Conservation (phyloP, 2,113 vertebrate genomes). For the Peromyscus polionotus region DNA sequence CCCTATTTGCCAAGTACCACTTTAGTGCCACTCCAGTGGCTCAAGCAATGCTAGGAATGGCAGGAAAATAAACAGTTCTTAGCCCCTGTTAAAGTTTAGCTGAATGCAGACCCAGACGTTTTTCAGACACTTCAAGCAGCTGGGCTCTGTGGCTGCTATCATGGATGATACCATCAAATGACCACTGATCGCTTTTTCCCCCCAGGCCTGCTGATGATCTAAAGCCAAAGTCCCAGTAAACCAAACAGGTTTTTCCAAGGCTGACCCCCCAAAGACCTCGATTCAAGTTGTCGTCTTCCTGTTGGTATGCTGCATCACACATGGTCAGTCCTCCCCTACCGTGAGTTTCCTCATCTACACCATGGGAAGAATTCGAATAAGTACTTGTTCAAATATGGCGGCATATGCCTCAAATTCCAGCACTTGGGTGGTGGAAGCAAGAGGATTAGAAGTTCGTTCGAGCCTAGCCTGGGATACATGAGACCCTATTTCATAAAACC, state of each 20-base stretch:
- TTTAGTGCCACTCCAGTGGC: constrained; percentile 76
- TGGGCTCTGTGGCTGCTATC: constrained; percentile 9
- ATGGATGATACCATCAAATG: constrained; percentile 13
- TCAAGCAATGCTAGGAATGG: constrained; percentile 71
- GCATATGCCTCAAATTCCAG: neutral
- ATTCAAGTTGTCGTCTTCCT: constrained; percentile 25
- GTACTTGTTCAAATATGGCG: neutral
- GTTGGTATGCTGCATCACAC: neutral
- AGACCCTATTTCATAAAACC: neutral
- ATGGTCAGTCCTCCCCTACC: neutral
- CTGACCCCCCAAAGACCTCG: constrained; percentile 1
- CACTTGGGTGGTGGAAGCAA: neutral
- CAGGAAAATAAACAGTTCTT: constrained; percentile 69
- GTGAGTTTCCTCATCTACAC: neutral
- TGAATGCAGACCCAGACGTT: constrained; percentile 9
- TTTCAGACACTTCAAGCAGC: constrained; percentile 61
- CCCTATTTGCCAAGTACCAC: constrained; percentile 80
- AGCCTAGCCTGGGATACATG: neutral
- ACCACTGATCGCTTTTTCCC: constrained; percentile 20
- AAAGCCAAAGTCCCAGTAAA: constrained; percentile 56
- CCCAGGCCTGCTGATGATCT: constrained; percentile 10
- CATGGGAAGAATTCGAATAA: constrained; percentile 21
- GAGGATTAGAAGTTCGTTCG: neutral
- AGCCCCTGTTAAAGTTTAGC: constrained; percentile 84
- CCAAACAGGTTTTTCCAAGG: constrained; percentile 31